Evolutionary conservation across 2,113 vertebrate genomes (phyloP).

Genomic region (Chloropsis hardwickii): DNA sequence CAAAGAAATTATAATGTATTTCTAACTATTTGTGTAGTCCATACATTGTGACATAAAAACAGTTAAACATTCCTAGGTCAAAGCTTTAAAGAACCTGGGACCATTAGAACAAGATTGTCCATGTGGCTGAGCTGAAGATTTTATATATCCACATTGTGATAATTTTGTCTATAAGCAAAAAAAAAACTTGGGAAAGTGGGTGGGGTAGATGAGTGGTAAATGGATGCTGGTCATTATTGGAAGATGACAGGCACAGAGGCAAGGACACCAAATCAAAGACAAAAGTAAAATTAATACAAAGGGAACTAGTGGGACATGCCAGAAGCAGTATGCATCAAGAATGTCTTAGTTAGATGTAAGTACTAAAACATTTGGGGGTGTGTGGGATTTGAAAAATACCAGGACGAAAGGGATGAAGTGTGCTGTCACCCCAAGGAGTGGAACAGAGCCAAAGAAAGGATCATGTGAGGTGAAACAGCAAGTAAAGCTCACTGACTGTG

Average conservation of each 20-base stretch:
- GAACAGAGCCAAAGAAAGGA: constrained; percentile 5
- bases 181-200: neutral
- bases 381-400: neutral
- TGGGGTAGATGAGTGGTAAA: neutral
- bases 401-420: neutral
- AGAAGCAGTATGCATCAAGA: neutral
- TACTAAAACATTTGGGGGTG: neutral
- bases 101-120: neutral
- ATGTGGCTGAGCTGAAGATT: neutral
- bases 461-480: constrained; percentile 28
- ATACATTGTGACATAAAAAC: neutral
- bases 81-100: neutral
- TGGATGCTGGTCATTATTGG: neutral
- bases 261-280: neutral
- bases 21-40: neutral
- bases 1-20: neutral
- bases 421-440: neutral
- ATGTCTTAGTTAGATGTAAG: neutral
- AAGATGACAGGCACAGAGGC: neutral
- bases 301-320: neutral
- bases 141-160: neutral
- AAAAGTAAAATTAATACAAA: neutral
- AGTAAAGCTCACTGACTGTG: constrained; percentile 9
- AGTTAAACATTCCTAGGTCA: neutral
- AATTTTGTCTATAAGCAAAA: neutral